Conservation (phyloP, 1,140 invertebrate species). For the Saccostrea glomerata region DNA sequence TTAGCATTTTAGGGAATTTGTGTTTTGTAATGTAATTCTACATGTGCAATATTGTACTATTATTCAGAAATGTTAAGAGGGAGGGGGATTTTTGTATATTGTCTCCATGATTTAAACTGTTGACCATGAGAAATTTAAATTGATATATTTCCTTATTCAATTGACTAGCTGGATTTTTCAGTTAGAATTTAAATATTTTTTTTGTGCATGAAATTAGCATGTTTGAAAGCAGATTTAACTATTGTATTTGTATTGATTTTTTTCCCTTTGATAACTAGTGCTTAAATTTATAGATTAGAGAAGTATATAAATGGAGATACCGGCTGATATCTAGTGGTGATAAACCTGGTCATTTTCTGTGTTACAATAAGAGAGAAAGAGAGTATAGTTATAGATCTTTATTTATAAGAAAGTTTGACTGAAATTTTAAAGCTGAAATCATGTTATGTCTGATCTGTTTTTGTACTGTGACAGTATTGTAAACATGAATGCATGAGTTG, state of each 20-base stretch:
- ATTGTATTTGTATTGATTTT: constrained; percentile 1
- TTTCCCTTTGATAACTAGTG: not conserved
- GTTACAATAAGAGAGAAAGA: not conserved
- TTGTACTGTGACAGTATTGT: constrained; percentile 17
- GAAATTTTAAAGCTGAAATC: constrained; percentile 27
- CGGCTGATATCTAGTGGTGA: constrained; percentile 18
- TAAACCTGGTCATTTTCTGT: constrained; percentile 31
- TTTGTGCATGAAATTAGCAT: not conserved
- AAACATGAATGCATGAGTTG: constrained; percentile 11
- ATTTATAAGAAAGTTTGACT: constrained; percentile 14
- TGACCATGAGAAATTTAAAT: not conserved
- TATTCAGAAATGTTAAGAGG: not conserved
- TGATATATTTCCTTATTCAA: not conserved
- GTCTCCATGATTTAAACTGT: not conserved
- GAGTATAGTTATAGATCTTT: constrained; percentile 25
- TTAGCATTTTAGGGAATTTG: not conserved
- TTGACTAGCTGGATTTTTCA: not conserved
- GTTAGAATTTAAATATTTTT: not conserved
- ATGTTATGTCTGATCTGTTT: constrained; percentile 27
- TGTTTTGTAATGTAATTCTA: not conserved
- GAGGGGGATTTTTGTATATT: not conserved
- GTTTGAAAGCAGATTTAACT: not conserved
- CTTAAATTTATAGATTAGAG: not conserved
- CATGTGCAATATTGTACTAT: not conserved
- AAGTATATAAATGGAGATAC: constrained; percentile 7